Evolutionary conservation across 2,888 invertebrate genomes (phyloP).

Genomic region (Ormyrus labotus): DNA sequence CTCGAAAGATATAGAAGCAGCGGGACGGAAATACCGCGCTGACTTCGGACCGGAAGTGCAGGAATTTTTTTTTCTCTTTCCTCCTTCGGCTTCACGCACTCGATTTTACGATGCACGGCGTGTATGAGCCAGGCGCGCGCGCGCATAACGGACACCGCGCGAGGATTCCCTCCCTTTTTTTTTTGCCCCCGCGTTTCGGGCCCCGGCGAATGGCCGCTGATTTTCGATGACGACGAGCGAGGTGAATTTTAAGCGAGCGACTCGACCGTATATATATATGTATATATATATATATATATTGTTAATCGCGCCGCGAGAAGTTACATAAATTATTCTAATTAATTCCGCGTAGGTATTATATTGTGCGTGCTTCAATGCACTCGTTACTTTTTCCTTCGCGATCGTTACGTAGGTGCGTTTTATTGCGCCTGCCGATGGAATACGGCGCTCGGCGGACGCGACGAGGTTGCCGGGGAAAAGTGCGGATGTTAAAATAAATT

Average conservation of each 20-base stretch:
- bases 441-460: too few species aligned
- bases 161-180: neutral
- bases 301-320: conserved; percentile 21
- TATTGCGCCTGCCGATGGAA: too few species aligned
- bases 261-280: neutral
- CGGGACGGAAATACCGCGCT: conserved; percentile 8
- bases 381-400: too few species aligned
- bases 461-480: too few species aligned
- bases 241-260: conserved; percentile 42
- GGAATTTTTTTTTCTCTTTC: neutral
- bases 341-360: neutral
- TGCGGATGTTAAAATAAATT: too few species aligned
- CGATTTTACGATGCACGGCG: conserved; percentile 36
- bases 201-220: conserved; percentile 19
- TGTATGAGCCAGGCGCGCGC: neutral
- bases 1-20: conserved; percentile 2
- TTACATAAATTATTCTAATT: conserved; percentile 7
- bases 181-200: conserved; percentile 1
- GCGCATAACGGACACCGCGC: conserved; percentile 21
- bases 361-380: too few species aligned
- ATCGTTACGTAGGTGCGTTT: neutral
- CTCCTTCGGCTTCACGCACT: neutral
- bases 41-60: conserved; percentile 33
- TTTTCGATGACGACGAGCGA: conserved; percentile 38
- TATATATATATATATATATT: neutral